Conservation (phyloP, 2,888 invertebrate genomes). For the Unio pictorum region DNA sequence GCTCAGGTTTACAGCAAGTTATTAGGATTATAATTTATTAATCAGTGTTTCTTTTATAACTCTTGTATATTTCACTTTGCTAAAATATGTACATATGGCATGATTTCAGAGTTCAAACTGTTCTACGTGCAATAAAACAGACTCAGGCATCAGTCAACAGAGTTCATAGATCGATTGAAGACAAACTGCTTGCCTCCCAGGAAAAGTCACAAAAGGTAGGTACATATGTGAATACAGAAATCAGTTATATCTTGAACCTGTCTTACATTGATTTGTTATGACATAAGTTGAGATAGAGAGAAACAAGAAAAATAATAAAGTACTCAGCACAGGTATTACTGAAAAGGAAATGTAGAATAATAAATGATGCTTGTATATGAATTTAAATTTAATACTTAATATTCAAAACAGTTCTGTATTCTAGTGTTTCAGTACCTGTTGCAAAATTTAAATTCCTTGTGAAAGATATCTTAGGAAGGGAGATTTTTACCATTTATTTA, state of each 20-base stretch:
- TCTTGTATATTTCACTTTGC: background rate
- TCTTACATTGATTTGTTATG: background rate
- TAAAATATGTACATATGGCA: background rate
- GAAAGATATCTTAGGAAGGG: too few species aligned
- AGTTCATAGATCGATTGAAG: conserved; percentile 64
- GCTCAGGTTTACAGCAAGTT: too few species aligned
- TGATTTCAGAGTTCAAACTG: conserved; percentile 67
- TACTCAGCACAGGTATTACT: too few species aligned
- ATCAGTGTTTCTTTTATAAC: background rate
- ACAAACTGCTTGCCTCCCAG: conserved; percentile 56
- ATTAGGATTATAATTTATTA: too few species aligned
- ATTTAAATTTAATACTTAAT: too few species aligned
- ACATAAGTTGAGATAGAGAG: background rate
- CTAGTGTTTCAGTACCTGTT: too few species aligned
- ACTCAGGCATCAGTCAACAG: conserved; percentile 66
- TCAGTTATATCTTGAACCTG: background rate
- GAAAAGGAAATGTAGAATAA: too few species aligned
- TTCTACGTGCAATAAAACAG: conserved; percentile 70
- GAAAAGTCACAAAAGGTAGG: conserved; percentile 53
- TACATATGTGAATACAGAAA: background rate
- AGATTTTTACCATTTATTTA: too few species aligned
- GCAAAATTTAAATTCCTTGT: too few species aligned
- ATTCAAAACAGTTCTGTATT: too few species aligned
- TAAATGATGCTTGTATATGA: too few species aligned
- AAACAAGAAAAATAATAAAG: background rate